Evolutionary conservation across 2,797 vertebrate species (phyloP).

Genomic region (Catharus ustulatus): DNA sequence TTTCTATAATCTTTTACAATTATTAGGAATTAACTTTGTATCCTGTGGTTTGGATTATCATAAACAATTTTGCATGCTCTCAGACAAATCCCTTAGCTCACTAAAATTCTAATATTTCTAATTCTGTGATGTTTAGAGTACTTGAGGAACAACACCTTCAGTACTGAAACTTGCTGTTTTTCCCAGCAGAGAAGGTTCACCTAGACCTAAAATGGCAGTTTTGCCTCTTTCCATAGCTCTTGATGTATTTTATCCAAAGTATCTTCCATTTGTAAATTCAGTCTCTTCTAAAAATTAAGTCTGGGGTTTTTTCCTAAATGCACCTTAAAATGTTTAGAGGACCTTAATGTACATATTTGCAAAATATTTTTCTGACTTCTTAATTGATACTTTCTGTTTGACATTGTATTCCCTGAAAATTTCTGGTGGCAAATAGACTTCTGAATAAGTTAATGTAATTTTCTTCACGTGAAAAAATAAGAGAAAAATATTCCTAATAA

Average conservation of each 20-base stretch:
- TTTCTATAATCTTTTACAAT: neutral
- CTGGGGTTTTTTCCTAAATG: neutral
- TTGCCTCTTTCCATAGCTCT: neutral
- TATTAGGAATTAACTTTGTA: neutral
- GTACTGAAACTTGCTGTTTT: neutral
- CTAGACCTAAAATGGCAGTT: neutral
- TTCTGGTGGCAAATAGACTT: neutral
- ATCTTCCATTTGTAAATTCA: neutral
- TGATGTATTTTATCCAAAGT: neutral
- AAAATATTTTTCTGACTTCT: neutral
- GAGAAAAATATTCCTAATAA: neutral
- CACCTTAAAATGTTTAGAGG: neutral
- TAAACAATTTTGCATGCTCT: neutral
- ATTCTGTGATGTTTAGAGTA: neutral
- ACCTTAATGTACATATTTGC: neutral
- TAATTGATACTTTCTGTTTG: neutral
- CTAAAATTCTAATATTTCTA: neutral
- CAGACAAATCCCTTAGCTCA: neutral
- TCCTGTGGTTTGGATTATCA: neutral
- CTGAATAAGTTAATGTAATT: neutral
- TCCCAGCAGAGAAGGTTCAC: neutral
- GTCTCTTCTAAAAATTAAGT: neutral
- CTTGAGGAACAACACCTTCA: neutral
- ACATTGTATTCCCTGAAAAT: neutral
- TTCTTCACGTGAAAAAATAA: neutral